phyloP scores from a whole-genome alignment of 2,113 vertebrate species.

The Sclerurus mexicanus region DNA sequence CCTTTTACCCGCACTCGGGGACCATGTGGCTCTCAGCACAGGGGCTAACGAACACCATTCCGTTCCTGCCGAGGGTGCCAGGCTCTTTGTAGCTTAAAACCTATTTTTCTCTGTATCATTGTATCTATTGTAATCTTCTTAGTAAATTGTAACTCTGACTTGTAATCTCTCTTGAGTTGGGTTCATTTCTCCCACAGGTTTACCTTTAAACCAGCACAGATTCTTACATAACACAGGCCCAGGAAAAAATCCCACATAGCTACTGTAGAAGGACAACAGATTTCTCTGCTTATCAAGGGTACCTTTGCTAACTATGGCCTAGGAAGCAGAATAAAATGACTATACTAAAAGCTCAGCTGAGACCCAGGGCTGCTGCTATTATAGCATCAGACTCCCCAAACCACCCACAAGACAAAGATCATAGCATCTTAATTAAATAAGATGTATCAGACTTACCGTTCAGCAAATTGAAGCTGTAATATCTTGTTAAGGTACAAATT shows the following conservation, averaged over 20 bases:
- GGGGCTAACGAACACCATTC: too few species aligned
- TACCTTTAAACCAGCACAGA: too few species aligned
- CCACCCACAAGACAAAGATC: neutral
- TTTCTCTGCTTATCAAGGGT: neutral
- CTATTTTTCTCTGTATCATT: too few species aligned
- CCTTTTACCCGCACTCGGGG: too few species aligned
- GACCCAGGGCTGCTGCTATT: neutral
- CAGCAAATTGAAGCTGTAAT: slow-evolving; percentile 84
- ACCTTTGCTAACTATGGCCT: neutral
- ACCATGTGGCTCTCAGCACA: too few species aligned
- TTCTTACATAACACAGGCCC: neutral
- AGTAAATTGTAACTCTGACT: too few species aligned
- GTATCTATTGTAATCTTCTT: too few species aligned
- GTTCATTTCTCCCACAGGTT: too few species aligned
- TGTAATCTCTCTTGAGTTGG: too few species aligned
- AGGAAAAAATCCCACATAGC: neutral
- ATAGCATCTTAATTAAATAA: neutral
- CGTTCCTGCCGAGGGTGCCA: too few species aligned
- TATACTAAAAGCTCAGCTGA: neutral
- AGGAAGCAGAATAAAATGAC: neutral
- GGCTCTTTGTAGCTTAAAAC: too few species aligned
- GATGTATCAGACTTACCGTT: slow-evolving; percentile 75
- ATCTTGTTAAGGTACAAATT: slow-evolving; percentile 76
- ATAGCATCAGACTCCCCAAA: neutral
- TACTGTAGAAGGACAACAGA: neutral